Base-by-base conservation (phyloP, 1,140 invertebrate species). In the Nephila pilipes region DNA sequence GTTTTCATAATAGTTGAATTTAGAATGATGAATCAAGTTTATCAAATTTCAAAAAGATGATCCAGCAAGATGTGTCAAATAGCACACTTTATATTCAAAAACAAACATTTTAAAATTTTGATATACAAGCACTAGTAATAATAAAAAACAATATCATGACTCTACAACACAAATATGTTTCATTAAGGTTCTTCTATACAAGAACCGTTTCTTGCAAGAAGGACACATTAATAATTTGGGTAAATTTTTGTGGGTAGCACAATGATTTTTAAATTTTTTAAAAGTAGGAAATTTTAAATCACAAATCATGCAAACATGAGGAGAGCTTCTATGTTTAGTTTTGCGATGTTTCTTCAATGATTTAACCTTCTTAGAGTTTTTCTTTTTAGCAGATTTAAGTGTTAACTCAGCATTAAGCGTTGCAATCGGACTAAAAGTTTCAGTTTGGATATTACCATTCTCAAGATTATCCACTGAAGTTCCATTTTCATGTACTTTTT, bases 161-260 rank as follows among this genome's bases (percentile, higher is more conserved):
- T 65, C 14, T 65, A 81, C 20, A 58, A 55, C 32, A 85, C 83
- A 85, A 22, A 63, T 20, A 85, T 85, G 83, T 20, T 36, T 60
- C 16, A 5, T 32, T 32, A 89, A 25, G 54, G 10, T 57, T 10
- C 20, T 80, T 58, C 80, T 90, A 2, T 5, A 57, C 20, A 57
- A 8, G 29, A 89, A 89, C n/a, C 32, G 18, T 69, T 80, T 79
- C 1, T 14, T 38, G n/a, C 87, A 90, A 14, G 54, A 0, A 38
- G 20, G 18, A 16, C 87, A 90, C 32, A 36, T 2, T 54, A 25
- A 16, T 65, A 69, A 14, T 25, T 29, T 5, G 20, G 38, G 1
- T 1, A 16, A 79, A 32, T 20, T 32, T 36, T n/a, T 1, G 57
- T 90, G 87, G 36, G 29, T 32, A 4, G 16, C 1, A 58, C 65